These are phyloP conservation scores for Periophthalmus modestus DNA, from an alignment of 2,113 vertebrate genomes.

Conservation along the genomic window DNA sequence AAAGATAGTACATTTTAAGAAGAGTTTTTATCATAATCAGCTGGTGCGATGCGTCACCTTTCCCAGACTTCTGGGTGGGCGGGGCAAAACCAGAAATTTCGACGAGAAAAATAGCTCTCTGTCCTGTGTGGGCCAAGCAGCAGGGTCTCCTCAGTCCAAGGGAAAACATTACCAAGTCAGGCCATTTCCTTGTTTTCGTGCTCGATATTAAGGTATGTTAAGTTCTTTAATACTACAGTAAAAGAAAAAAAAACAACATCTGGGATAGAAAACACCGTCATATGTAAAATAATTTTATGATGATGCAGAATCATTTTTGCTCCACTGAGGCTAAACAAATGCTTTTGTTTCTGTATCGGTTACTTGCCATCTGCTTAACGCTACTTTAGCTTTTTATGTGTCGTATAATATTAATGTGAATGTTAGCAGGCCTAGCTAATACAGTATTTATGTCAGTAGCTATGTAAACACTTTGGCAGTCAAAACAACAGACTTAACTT, in stretches of 20 bases:
- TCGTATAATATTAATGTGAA: not conserved
- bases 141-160: constrained; percentile 9
- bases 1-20: not conserved
- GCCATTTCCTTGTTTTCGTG: constrained; percentile 35
- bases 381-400: not conserved
- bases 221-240: not conserved
- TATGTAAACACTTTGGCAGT: not conserved
- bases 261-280: too few species aligned
- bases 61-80: constrained; percentile 22
- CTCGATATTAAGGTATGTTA: constrained; percentile 37
- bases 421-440: not conserved
- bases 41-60: constrained; percentile 47
- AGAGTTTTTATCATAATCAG: constrained; percentile 46
- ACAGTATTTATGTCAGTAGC: not conserved
- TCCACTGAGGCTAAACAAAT: not conserved
- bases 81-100: constrained; percentile 8
- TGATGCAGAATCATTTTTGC: not conserved
- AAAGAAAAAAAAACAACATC: too few species aligned
- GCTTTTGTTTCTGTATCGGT: not conserved
- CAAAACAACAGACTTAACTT: not conserved
- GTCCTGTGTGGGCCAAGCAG: not conserved
- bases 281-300: not conserved
- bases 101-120: not conserved
- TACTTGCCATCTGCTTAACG: not conserved
- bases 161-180: constrained; percentile 1